Evolutionary conservation across 2,797 vertebrate genomes (phyloP).

Genomic region (Neosilurus hyrtlii): DNA sequence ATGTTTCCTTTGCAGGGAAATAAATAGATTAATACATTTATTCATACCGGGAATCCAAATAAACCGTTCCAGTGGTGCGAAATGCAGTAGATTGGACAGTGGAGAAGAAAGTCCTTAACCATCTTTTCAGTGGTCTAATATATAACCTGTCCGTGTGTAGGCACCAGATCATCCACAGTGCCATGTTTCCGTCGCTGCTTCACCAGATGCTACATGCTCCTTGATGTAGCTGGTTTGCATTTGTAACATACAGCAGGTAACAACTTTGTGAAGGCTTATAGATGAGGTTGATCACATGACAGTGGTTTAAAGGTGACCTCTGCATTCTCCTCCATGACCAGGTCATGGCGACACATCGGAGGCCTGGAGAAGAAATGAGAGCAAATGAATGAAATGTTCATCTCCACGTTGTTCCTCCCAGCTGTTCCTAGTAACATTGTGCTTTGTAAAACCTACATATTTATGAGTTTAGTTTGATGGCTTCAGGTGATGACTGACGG

Average conservation of each 20-base stretch:
- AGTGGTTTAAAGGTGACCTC: slow-evolving; percentile 74
- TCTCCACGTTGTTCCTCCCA: too few relatives aligned
- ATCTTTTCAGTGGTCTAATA: background rate
- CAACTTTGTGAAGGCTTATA: background rate
- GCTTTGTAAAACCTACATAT: background rate
- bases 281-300: slow-evolving; percentile 59
- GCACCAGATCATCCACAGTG: slow-evolving; percentile 4
- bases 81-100: background rate
- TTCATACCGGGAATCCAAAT: background rate
- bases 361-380: slow-evolving; percentile 58
- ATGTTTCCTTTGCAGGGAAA: background rate
- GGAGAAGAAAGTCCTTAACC: background rate
- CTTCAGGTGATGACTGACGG: too few relatives aligned
- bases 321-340: slow-evolving; percentile 77
- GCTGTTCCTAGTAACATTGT: background rate
- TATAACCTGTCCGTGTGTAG: background rate
- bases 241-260: background rate
- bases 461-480: background rate
- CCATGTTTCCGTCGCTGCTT: background rate
- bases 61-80: background rate
- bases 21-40: background rate
- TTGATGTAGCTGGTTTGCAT: background rate
- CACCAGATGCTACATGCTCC: background rate
- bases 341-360: slow-evolving; percentile 73
- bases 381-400: background rate